Conservation (phyloP, 2,113 vertebrate genomes). For the Petrocephalus zakoni region DNA sequence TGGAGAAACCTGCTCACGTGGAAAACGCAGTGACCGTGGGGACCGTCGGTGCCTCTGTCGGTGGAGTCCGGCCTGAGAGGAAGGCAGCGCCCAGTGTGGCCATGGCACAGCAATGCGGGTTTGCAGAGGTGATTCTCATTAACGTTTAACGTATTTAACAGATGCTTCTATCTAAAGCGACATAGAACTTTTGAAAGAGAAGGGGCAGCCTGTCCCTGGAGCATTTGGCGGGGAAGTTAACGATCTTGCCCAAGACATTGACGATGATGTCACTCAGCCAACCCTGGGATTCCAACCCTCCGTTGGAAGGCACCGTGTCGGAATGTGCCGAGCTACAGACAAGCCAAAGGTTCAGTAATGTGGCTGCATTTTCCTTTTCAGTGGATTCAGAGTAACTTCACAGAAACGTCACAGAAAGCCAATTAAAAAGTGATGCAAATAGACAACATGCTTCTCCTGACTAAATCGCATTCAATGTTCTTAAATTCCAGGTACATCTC, state of each 20-base stretch:
- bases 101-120: neutral
- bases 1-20: neutral
- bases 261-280: neutral
- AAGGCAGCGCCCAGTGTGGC: neutral
- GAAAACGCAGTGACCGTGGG: conserved; percentile 3
- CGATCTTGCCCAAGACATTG: neutral
- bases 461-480: neutral
- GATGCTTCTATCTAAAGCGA: neutral
- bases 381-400: neutral
- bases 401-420: neutral
- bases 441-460: neutral
- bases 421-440: neutral
- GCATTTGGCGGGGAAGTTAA: neutral
- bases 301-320: neutral
- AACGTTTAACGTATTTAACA: neutral
- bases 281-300: neutral
- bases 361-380: too few relatives aligned
- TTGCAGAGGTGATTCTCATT: neutral
- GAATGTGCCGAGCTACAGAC: neutral
- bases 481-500: too few relatives aligned
- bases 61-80: neutral
- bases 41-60: neutral
- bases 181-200: neutral
- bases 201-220: neutral
- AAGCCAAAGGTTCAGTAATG: neutral